Evolutionary conservation across 2,797 vertebrate genomes (phyloP).

Genomic region (Crocidura indochinensis): DNA sequence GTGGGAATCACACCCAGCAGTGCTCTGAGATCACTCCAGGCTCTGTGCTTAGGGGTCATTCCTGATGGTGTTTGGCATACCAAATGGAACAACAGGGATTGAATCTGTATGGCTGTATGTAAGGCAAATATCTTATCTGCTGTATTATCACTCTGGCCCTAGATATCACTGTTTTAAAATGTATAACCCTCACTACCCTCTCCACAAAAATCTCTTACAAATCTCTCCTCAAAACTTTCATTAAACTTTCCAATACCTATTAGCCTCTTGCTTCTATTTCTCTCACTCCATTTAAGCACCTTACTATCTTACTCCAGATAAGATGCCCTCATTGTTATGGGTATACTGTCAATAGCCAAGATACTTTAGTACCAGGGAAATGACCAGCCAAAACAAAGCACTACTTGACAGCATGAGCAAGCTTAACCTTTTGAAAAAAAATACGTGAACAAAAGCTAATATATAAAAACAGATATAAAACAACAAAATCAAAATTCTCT

Average conservation of each 20-base stretch:
- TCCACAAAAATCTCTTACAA: not conserved
- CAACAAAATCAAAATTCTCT: not conserved
- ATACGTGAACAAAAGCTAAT: not conserved
- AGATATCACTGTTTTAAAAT: not conserved
- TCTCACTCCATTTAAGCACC: not conserved
- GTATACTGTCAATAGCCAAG: not conserved
- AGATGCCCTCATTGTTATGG: not conserved
- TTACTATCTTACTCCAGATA: too few species aligned
- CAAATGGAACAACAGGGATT: too few species aligned
- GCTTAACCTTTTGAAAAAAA: not conserved
- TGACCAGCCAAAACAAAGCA: not conserved
- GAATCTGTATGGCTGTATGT: too few species aligned
- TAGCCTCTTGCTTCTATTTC: not conserved
- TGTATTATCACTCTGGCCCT: too few species aligned
- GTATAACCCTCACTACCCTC: not conserved
- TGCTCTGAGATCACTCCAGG: too few species aligned
- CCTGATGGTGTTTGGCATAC: too few species aligned
- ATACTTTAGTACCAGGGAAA: not conserved
- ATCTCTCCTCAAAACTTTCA: not conserved
- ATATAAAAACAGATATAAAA: not conserved
- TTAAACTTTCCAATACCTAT: too few species aligned
- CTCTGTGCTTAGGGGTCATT: too few species aligned
- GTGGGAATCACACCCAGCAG: too few species aligned
- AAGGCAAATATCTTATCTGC: too few species aligned
- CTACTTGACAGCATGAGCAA: fast-evolving